Conservation (phyloP, 1,140 invertebrate species). For the Nephila pilipes region DNA sequence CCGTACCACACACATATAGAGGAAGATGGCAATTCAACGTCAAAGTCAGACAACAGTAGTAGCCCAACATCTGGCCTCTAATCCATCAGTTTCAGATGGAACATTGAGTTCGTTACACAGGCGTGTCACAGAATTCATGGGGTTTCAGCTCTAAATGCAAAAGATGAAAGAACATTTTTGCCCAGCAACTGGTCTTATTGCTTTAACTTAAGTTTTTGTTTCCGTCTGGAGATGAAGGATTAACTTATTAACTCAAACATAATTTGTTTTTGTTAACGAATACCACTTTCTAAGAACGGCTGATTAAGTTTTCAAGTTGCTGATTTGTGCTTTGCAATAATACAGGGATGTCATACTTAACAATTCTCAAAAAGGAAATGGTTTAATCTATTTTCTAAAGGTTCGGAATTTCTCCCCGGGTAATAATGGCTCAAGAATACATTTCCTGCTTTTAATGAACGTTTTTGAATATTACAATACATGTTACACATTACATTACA, state of each 20-base stretch:
- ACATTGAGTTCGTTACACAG: constrained; percentile 34
- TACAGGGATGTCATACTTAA: background rate
- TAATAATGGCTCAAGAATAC: too few relatives aligned
- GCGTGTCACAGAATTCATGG: constrained; percentile 16
- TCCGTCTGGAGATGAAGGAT: constrained; percentile 23
- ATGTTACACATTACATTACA: too few relatives aligned
- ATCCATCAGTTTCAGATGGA: constrained; percentile 31
- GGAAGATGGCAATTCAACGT: constrained; percentile 1
- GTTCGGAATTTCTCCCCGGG: background rate
- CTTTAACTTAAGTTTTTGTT: background rate
- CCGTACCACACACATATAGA: constrained; percentile 15
- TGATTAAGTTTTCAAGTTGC: background rate
- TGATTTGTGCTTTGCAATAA: background rate
- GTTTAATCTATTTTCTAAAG: background rate
- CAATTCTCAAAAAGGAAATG: background rate
- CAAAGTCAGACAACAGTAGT: background rate
- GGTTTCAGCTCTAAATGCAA: background rate
- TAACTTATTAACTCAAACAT: constrained; percentile 56
- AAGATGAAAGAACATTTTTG: background rate
- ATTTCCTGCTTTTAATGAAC: too few relatives aligned
- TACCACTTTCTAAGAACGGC: background rate
- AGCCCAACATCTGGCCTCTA: constrained; percentile 29
- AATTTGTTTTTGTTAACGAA: constrained; percentile 25
- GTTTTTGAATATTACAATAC: too few relatives aligned
- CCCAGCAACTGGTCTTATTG: background rate